Conservation (phyloP, 2,888 invertebrate species). For the Neria commutata region DNA sequence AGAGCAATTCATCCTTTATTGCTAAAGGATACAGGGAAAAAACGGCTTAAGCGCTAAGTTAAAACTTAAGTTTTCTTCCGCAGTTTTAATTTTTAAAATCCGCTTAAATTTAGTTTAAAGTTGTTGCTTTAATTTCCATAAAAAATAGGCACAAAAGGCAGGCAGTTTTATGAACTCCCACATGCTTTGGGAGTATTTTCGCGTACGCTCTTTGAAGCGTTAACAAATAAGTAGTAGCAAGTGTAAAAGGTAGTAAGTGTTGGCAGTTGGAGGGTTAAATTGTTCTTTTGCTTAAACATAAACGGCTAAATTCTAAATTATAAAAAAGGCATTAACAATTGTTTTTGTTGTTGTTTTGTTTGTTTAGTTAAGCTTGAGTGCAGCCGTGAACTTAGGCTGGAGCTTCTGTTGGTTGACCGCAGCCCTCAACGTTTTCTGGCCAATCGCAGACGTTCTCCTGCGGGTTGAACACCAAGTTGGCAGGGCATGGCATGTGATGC, state of each 20-base stretch:
- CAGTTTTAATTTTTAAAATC: too few species aligned
- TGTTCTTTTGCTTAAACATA: background rate
- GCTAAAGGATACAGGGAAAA: too few species aligned
- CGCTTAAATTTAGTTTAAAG: too few species aligned
- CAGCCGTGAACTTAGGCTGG: constrained; percentile 58
- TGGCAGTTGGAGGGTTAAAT: background rate
- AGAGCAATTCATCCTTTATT: too few species aligned
- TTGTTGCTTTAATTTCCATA: too few species aligned
- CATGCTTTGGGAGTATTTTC: too few species aligned
- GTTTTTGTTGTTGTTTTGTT: background rate
- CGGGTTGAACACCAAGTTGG: constrained; percentile 89
- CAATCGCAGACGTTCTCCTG: constrained; percentile 95
- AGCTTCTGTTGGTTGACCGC: constrained; percentile 73
- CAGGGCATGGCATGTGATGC: constrained; percentile 95
- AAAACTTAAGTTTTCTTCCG: too few species aligned
- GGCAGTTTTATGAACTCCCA: too few species aligned
- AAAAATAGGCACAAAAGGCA: too few species aligned
- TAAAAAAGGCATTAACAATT: background rate
- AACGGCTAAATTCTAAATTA: background rate
- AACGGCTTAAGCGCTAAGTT: too few species aligned
- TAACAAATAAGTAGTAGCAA: background rate
- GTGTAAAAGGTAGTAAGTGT: background rate
- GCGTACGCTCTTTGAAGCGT: too few species aligned
- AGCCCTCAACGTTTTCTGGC: constrained; percentile 93
- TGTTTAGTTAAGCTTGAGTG: background rate